Evolutionary conservation across 2,888 invertebrate species (phyloP).

Genomic region (Dendrolimus houi): DNA sequence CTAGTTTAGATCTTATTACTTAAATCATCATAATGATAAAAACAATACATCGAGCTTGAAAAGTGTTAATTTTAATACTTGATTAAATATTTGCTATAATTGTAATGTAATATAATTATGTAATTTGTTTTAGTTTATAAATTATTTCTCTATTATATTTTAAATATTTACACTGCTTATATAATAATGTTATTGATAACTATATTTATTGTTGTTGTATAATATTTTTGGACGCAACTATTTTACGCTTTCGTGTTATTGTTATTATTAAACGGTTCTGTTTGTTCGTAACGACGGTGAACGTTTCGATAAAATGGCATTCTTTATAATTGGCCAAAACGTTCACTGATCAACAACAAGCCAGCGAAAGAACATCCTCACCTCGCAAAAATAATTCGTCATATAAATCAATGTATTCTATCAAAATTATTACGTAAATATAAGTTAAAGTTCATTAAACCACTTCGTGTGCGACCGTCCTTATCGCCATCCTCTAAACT

Average conservation of each 20-base stretch:
- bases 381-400: slow-evolving; percentile 64
- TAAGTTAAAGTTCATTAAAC: slow-evolving; percentile 58
- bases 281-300: slow-evolving; percentile 15
- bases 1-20: slow-evolving; percentile 54
- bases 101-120: slow-evolving; percentile 46
- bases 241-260: slow-evolving; percentile 63
- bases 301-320: background rate
- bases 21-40: slow-evolving; percentile 37
- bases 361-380: slow-evolving; percentile 18
- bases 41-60: slow-evolving; percentile 68
- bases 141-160: slow-evolving; percentile 64
- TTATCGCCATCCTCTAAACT: slow-evolving; percentile 76
- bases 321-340: background rate
- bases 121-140: slow-evolving; percentile 51
- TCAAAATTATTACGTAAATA: slow-evolving; percentile 52
- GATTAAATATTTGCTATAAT: slow-evolving; percentile 65
- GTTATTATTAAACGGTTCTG: slow-evolving; percentile 43
- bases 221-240: slow-evolving; percentile 70
- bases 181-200: slow-evolving; percentile 65
- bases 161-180: slow-evolving; percentile 71
- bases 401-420: slow-evolving; percentile 55
- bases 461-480: slow-evolving; percentile 72
- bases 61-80: slow-evolving; percentile 64
- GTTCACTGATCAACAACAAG: slow-evolving; percentile 6
- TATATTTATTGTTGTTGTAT: slow-evolving; percentile 66